These are phyloP conservation scores for Heliconius hermathena DNA, from an alignment of 1,140 invertebrate species.

Conservation along the genomic window DNA sequence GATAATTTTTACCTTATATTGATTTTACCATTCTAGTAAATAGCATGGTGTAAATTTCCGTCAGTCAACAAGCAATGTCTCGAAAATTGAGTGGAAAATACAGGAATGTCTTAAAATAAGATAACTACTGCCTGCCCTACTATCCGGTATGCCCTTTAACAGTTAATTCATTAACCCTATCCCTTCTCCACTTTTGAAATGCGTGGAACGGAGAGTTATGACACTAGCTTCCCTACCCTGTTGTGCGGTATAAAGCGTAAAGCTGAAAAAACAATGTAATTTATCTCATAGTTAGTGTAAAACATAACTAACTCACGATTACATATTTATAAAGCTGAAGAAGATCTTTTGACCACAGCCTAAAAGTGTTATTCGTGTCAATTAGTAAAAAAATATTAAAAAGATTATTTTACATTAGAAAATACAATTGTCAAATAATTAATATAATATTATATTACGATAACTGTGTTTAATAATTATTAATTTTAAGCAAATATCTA, in stretches of 20 bases:
- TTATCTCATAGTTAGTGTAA: not conserved
- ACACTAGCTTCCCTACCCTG: no score
- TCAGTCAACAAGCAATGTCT: not conserved
- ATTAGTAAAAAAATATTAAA: not conserved
- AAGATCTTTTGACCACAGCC: not conserved
- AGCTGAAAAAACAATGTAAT: not conserved
- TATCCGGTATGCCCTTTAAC: not conserved
- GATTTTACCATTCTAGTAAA: not conserved
- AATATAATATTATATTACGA: no score
- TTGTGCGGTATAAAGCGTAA: no score
- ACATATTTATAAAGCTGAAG: constrained; percentile 3
- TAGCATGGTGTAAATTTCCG: not conserved
- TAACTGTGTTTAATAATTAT: no score
- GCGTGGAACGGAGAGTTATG: no score
- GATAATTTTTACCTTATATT: no score
- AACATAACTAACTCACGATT: not conserved
- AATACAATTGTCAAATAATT: no score
- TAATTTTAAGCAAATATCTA: no score
- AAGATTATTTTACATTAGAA: not conserved
- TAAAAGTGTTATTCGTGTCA: not conserved
- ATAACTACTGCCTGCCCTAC: not conserved
- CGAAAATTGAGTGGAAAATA: not conserved
- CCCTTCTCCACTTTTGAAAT: no score
- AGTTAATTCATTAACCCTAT: no score
- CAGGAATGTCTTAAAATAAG: not conserved